Evolutionary conservation across 2,797 vertebrate species (phyloP), one percentile per base, ranked within the genome.

Genomic region (Arnoldichthys spilopterus): DNA sequence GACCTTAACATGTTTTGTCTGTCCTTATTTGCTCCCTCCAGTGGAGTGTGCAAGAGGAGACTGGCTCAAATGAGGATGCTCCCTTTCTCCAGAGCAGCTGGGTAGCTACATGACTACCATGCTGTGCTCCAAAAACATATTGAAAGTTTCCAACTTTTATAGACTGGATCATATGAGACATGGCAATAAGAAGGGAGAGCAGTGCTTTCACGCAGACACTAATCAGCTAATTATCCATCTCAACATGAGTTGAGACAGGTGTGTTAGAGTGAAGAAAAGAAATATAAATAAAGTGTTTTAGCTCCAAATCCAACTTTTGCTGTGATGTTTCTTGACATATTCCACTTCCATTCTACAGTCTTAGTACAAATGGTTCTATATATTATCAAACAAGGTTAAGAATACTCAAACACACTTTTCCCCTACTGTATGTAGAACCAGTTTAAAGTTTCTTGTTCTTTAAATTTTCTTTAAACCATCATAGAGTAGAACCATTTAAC

Each of bases 21-120:
- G 43, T 66, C 72, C 68, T 64, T 28, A 47, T 30, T 59, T 58
- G 68, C 63, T 51, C 68, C 37, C 53, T 69, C 61, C 40, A 28
- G 64, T 26, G 51, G 18, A 78, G 56, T 73, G 72, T 32, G 51
- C 62, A 51, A 70, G 71, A 20, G 40, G 53, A 20, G 69, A 26
- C 28, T 34, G 15, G 66, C 76, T 75, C 26, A 72, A 74, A 77
- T 74, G 43, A 58, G 79, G 59, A 77, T 16, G 66, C n/a, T 13
- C 37, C 11, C 49, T 15, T 26, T 30, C 26, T 73, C 1, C 26
- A 30, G 28, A 61, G 28, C 11, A 9, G 15, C 59, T 20, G 16
- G 59, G 30, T 18, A 16, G 59, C 32, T 61, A 43, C 11, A 4
- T 43, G 11, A 1, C 6, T 54, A 9, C 12, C 56, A 3, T 26